Evolutionary conservation across 1,140 invertebrate genomes (phyloP).

Genomic region (Drosophila yakuba): DNA sequence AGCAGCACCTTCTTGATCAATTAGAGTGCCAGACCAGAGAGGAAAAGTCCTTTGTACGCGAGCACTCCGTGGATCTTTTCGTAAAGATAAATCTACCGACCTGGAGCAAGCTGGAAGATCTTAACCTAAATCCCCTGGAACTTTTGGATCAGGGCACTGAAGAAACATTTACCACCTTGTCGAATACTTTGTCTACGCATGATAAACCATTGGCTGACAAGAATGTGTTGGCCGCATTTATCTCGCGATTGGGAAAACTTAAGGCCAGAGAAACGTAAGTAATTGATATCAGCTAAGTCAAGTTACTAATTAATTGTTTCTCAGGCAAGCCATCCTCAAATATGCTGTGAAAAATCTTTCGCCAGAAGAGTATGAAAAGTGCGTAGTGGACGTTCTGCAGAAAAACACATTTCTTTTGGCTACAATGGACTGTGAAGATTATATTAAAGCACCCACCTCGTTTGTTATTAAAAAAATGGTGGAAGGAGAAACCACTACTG

Average conservation of each 20-base stretch:
- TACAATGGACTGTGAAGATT: neutral
- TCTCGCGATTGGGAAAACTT: slow-evolving; percentile 8
- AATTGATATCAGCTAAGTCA: neutral
- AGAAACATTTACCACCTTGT: slow-evolving; percentile 25
- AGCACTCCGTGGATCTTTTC: slow-evolving; percentile 51
- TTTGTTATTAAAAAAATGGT: slow-evolving; percentile 35
- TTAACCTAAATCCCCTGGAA: slow-evolving; percentile 36
- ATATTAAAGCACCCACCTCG: slow-evolving; percentile 5
- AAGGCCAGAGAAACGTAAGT: slow-evolving; percentile 27
- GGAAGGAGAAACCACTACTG: slow-evolving; percentile 54
- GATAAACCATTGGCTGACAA: slow-evolving; percentile 23
- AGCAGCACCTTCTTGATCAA: slow-evolving; percentile 41
- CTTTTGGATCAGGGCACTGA: slow-evolving; percentile 53
- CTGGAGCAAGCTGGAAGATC: slow-evolving; percentile 34
- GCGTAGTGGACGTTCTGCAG: slow-evolving; percentile 8
- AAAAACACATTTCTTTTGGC: slow-evolving; percentile 1
- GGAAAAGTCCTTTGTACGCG: slow-evolving; percentile 49
- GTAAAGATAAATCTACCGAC: slow-evolving; percentile 7
- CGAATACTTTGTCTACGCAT: slow-evolving; percentile 6
- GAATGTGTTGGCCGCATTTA: slow-evolving; percentile 20
- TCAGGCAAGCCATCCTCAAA: slow-evolving; percentile 23
- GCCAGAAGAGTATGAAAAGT: slow-evolving; percentile 19
- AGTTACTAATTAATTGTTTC: neutral
- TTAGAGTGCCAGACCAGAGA: slow-evolving; percentile 54
- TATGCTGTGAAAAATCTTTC: slow-evolving; percentile 41